Base-by-base conservation (phyloP, 2,888 invertebrate genomes). In the Scrobipalpa atriplicella region DNA sequence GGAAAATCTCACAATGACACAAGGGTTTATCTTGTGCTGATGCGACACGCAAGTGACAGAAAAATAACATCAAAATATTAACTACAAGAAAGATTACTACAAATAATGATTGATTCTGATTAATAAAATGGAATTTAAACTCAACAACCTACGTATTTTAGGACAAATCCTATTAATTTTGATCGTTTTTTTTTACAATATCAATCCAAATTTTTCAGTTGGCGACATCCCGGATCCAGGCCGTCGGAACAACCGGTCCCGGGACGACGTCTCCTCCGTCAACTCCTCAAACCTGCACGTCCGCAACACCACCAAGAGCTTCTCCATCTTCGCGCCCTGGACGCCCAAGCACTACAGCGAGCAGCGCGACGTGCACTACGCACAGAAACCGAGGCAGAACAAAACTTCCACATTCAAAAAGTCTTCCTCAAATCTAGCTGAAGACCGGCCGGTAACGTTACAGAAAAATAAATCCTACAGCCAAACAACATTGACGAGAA, bases 301-400 rank as follows among this genome's bases (percentile, higher is more conserved):
- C 62, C 94, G 95, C 74, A 96, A 95, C 58, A 95, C 97, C 29
- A 96, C 97, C 11, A 93, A 95, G 62, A 97, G 96, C 69, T 96
- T 97, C 76, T 97, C 97, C 3, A 95, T 97, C 73, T 93, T 97
- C 79, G 96, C 97, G 0, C 97, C 97, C 3, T 97, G 97, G 97
- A 95, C 95, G 68, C 97, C 97, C 2, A 94, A 95, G 71, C 95
- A 96, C 78, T 94, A 95, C 78, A 93, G 93, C 77, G 96, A 96
- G 75, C 95, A 94, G 65, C 94, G 95, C 79, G 96, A 97, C 87
- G 96, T 96, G 29, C 96, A 96, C 81, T 96, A 96, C 86, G 95
- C 95, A 13, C 96, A 96, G 77, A 92, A 94, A 77, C 92, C 93
- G 7, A 79, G 87, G 16, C 87, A 84, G 71, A 68, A 82, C 0